These are phyloP conservation scores for Pseudochromis fuscus DNA, from an alignment of 2,797 vertebrate species.

Conservation along the genomic window DNA sequence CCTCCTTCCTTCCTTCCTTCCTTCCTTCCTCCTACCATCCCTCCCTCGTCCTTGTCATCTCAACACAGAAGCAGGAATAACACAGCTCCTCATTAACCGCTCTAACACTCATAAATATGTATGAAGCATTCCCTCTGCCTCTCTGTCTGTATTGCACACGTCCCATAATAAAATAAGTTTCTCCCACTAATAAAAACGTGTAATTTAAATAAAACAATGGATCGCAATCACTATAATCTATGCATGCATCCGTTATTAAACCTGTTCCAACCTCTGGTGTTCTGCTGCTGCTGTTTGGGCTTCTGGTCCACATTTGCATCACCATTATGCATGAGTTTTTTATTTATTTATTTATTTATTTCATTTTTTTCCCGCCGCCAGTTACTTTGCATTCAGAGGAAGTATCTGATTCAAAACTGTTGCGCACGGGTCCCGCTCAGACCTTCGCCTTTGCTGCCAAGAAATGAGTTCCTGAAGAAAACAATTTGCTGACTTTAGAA, in stretches of 20 bases:
- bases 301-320: slow-evolving; percentile 43
- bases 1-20: neutral
- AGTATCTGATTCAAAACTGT: neutral
- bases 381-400: slow-evolving; percentile 27
- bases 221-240: slow-evolving; percentile 42
- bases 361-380: too few relatives aligned
- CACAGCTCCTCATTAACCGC: slow-evolving; percentile 56
- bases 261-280: neutral
- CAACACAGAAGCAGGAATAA: slow-evolving; percentile 25
- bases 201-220: slow-evolving; percentile 49
- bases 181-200: slow-evolving; percentile 35
- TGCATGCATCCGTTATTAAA: slow-evolving; percentile 28
- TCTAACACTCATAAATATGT: slow-evolving; percentile 65
- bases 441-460: neutral
- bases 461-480: slow-evolving; percentile 6
- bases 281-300: slow-evolving; percentile 2
- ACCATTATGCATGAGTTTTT: slow-evolving; percentile 10
- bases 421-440: neutral
- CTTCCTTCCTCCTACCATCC: neutral
- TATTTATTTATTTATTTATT: too few relatives aligned
- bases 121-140: slow-evolving; percentile 54
- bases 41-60: neutral
- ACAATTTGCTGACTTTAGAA: slow-evolving; percentile 30
- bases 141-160: slow-evolving; percentile 36
- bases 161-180: slow-evolving; percentile 44